phyloP scores from a whole-genome alignment of 2,888 invertebrate species.

The Argyresthia albistria region DNA sequence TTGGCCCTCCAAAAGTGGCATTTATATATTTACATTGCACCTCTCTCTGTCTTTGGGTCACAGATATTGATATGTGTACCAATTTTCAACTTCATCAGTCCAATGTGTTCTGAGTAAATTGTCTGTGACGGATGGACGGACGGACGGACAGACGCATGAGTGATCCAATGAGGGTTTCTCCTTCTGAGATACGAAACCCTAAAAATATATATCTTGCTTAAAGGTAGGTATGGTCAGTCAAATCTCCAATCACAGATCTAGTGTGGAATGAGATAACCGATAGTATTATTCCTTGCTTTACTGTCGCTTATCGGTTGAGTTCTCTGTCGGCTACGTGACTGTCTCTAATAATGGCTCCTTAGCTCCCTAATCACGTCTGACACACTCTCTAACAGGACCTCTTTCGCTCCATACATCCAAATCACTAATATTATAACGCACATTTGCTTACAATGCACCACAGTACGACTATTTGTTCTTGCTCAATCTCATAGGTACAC shows the following conservation, averaged over 20 bases:
- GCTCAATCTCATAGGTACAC: not conserved
- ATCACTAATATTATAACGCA: conserved; percentile 23
- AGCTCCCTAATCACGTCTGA: conserved; percentile 48
- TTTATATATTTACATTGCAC: no score
- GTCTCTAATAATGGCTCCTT: conserved; percentile 26
- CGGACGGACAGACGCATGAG: no score
- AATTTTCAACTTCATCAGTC: no score
- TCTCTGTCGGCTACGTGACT: conserved; percentile 28
- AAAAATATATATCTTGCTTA: not conserved
- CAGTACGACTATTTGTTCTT: not conserved
- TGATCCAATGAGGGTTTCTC: no score
- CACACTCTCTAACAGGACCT: conserved; percentile 40
- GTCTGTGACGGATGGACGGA: no score
- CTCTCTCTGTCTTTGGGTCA: no score
- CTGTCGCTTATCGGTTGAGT: conserved; percentile 2
- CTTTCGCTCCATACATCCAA: conserved; percentile 27
- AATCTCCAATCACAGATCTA: no score
- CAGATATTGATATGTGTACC: no score
- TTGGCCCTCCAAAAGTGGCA: no score
- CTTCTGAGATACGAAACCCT: no score
- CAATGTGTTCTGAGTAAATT: no score
- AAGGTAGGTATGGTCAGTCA: no score
- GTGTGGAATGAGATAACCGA: not conserved
- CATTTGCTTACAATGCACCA: conserved; percentile 24
- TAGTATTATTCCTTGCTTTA: not conserved